These are phyloP conservation scores for Watsonalla binaria DNA, from an alignment of 2,888 invertebrate genomes.

Conservation along the genomic window DNA sequence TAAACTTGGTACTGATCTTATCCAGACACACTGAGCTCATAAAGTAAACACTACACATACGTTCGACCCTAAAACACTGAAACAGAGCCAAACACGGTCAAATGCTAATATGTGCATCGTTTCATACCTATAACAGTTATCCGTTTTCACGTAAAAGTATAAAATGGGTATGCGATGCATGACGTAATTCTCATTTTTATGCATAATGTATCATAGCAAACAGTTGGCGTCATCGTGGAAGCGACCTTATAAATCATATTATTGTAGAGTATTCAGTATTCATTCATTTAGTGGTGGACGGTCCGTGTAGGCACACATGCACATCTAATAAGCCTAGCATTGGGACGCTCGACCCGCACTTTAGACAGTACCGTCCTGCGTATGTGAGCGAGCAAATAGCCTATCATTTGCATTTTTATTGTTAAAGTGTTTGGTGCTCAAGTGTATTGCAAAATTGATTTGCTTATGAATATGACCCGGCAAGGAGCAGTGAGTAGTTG, in stretches of 20 bases:
- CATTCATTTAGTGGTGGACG: slow-evolving; percentile 30
- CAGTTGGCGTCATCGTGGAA: slow-evolving; percentile 20
- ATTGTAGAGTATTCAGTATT: slow-evolving; percentile 7
- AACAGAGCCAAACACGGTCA: too few relatives aligned
- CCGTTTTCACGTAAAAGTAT: background rate
- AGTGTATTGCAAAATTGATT: slow-evolving; percentile 14
- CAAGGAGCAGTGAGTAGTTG: background rate
- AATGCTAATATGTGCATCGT: too few relatives aligned
- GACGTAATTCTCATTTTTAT: slow-evolving; percentile 38
- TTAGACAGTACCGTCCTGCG: slow-evolving; percentile 16
- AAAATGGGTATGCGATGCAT: slow-evolving; percentile 8
- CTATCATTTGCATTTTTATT: slow-evolving; percentile 4
- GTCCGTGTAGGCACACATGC: slow-evolving; percentile 5
- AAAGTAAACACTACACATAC: too few relatives aligned
- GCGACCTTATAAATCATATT: slow-evolving; percentile 16
- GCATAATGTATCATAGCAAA: slow-evolving; percentile 21
- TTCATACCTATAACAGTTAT: background rate
- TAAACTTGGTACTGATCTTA: background rate
- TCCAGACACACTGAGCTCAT: background rate
- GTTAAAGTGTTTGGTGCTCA: slow-evolving; percentile 1
- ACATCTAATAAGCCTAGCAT: slow-evolving; percentile 5
- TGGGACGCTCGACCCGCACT: slow-evolving; percentile 17
- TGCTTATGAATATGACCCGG: background rate
- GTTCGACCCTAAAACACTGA: too few relatives aligned
- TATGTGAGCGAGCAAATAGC: slow-evolving; percentile 16